phyloP scores from a whole-genome alignment of 2,888 invertebrate genomes.

The Andrena flavipes region DNA sequence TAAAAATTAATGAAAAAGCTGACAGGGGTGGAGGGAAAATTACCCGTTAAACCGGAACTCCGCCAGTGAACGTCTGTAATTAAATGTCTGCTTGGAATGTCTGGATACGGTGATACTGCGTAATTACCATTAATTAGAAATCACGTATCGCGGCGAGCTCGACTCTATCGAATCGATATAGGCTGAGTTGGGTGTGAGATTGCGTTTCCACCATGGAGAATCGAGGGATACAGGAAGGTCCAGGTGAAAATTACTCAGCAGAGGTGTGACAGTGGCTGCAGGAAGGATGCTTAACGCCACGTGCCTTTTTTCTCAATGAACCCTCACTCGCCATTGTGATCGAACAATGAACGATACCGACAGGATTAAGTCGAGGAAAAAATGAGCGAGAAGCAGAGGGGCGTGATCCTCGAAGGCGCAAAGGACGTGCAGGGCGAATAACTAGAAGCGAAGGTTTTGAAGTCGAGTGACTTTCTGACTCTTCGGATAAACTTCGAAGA shows the following conservation, averaged over 20 bases:
- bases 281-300: slow-evolving; percentile 52
- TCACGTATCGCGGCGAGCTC: background rate
- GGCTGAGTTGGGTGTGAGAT: background rate
- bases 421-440: background rate
- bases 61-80: slow-evolving; percentile 2
- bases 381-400: background rate
- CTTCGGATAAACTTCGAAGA: background rate
- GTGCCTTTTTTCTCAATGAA: slow-evolving; percentile 69
- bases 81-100: slow-evolving; percentile 2
- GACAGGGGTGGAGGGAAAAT: slow-evolving; percentile 17
- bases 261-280: slow-evolving; percentile 31
- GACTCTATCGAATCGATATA: background rate
- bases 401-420: background rate
- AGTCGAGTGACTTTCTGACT: background rate
- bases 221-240: slow-evolving; percentile 21
- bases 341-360: slow-evolving; percentile 34
- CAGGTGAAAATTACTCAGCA: slow-evolving; percentile 72
- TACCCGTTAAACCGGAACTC: background rate
- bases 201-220: background rate
- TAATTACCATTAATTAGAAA: slow-evolving; percentile 2
- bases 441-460: background rate
- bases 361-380: slow-evolving; percentile 17
- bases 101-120: background rate
- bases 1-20: slow-evolving; percentile 57
- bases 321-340: slow-evolving; percentile 35